Conservation (phyloP, 2,888 invertebrate genomes). For the Nemurella pictetii region DNA sequence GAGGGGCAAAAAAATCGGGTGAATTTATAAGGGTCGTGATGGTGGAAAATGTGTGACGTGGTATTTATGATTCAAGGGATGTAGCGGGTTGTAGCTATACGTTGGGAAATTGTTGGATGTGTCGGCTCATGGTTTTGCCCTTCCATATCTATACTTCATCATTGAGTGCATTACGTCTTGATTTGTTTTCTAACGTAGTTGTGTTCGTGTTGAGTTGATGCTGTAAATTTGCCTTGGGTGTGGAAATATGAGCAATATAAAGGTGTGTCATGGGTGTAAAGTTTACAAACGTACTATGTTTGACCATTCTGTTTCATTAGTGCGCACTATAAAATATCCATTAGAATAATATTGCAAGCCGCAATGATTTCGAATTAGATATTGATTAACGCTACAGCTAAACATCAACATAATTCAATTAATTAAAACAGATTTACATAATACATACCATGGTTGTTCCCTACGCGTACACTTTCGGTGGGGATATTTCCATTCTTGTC, state of each 20-base stretch:
- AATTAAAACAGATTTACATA: not conserved
- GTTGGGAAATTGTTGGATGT: not conserved
- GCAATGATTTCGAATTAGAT: not conserved
- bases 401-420: not conserved
- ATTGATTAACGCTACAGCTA: not conserved
- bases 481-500: too few relatives aligned
- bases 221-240: too few relatives aligned
- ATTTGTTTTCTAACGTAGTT: too few relatives aligned
- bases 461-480: not conserved
- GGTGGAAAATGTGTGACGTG: not conserved
- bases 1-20: not conserved
- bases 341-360: not conserved
- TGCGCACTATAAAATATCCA: not conserved
- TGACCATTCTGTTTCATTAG: too few relatives aligned
- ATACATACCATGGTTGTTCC: not conserved
- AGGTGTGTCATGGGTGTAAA: too few relatives aligned
- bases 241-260: too few relatives aligned
- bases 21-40: not conserved
- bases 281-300: too few relatives aligned
- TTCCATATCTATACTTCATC: too few relatives aligned
- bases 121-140: too few relatives aligned
- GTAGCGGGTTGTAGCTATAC: not conserved
- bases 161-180: too few relatives aligned
- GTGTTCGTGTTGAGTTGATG: too few relatives aligned
- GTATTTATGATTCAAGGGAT: not conserved